Conservation (phyloP, 2,888 invertebrate species). For the Aphodius granarius region DNA sequence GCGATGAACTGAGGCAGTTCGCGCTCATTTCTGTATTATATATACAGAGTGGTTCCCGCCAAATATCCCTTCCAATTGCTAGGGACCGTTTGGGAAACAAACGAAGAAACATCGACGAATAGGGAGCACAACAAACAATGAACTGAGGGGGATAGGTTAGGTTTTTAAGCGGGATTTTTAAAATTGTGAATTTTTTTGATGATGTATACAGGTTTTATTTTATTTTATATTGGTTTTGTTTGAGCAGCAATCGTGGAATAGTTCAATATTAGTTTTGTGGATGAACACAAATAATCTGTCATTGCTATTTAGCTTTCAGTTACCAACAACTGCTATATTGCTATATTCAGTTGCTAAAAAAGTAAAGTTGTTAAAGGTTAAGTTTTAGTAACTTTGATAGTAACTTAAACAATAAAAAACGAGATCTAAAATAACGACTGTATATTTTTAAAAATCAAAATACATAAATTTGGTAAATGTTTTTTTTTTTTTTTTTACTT, state of each 20-base stretch:
- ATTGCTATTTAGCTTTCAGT: too few species aligned
- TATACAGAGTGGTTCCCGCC: neutral
- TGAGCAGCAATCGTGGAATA: too few species aligned
- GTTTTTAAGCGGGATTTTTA: neutral
- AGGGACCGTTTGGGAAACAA: neutral
- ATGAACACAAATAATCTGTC: too few species aligned
- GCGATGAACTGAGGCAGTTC: neutral
- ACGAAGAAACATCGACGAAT: neutral
- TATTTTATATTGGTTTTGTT: too few species aligned
- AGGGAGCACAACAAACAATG: neutral
- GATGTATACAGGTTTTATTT: too few species aligned
- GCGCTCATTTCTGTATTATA: slow-evolving; percentile 3
- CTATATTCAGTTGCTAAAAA: too few species aligned
- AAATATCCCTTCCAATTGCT: neutral
- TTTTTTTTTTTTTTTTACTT: too few species aligned
- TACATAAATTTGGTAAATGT: slow-evolving; percentile 53
- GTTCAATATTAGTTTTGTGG: too few species aligned
- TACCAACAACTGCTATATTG: too few species aligned
- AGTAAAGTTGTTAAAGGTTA: too few species aligned
- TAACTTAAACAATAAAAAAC: neutral
- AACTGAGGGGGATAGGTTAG: neutral
- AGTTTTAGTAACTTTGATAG: too few species aligned
- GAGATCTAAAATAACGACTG: slow-evolving; percentile 28
- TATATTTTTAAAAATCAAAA: slow-evolving; percentile 48
- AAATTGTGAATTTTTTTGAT: neutral